phyloP scores from a whole-genome alignment of 2,113 vertebrate genomes.

The Daubentonia madagascariensis region DNA sequence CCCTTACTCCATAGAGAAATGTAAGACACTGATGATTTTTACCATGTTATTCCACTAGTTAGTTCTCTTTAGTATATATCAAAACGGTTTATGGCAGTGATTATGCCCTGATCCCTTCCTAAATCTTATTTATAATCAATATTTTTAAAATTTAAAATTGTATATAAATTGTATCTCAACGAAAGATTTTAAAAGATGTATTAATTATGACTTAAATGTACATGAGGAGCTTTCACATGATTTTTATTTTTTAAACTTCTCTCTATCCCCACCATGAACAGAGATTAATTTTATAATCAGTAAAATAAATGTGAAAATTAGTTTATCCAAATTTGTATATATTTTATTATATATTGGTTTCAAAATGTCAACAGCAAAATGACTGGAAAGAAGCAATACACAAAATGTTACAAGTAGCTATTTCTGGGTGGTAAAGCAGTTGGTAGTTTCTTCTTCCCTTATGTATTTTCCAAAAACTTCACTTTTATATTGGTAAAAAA shows the following conservation, averaged over 20 bases:
- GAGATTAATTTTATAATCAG: not conserved
- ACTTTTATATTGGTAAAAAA: not conserved
- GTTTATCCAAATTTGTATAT: not conserved
- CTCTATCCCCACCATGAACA: not conserved
- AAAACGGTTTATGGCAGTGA: not conserved
- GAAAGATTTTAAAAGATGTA: not conserved
- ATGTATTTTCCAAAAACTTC: not conserved
- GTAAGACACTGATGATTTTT: fast-evolving
- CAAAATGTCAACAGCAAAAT: not conserved
- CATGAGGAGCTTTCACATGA: not conserved
- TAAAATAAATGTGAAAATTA: not conserved
- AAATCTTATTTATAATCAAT: not conserved
- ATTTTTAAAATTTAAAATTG: not conserved
- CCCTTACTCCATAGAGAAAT: not conserved
- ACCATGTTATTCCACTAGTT: not conserved
- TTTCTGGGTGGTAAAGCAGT: not conserved
- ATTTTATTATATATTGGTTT: not conserved
- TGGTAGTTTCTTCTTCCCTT: not conserved
- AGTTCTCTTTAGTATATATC: not conserved
- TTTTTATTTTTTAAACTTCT: not conserved
- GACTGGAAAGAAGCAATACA: not conserved
- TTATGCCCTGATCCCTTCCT: fast-evolving
- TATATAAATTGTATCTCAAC: not conserved
- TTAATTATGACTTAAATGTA: not conserved
- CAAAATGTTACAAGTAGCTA: not conserved